Conservation (phyloP, 1,140 invertebrate genomes). For the Forficula auricularia region DNA sequence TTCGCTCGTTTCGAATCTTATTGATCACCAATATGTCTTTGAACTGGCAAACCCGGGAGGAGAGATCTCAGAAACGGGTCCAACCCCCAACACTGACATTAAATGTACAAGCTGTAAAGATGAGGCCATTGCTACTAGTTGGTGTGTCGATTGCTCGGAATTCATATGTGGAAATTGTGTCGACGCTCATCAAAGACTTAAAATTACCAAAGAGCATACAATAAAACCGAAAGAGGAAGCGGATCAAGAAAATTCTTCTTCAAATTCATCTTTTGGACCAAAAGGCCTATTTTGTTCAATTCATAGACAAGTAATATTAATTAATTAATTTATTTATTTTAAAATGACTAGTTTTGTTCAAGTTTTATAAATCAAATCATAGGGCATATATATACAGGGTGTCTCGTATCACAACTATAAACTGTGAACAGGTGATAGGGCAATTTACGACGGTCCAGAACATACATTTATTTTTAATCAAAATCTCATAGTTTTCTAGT, state of each 20-base stretch:
- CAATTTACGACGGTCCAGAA: too few relatives aligned
- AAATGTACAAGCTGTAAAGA: constrained; percentile 72
- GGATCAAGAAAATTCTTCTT: constrained; percentile 33
- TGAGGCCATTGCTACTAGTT: constrained; percentile 58
- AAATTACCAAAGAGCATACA: constrained; percentile 82
- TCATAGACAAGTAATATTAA: constrained; percentile 42
- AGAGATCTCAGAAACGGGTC: constrained; percentile 23
- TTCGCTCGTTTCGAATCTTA: constrained; percentile 40
- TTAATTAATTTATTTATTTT: constrained; percentile 1
- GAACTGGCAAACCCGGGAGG: constrained; percentile 26
- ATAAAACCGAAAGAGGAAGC: constrained; percentile 71
- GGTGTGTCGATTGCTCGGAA: constrained; percentile 75
- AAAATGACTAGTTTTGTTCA: constrained; percentile 1
- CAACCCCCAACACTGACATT: constrained; percentile 32
- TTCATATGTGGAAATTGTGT: constrained; percentile 83
- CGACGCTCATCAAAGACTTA: constrained; percentile 52
- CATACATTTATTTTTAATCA: too few relatives aligned
- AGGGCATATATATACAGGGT: too few relatives aligned
- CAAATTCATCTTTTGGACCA: constrained; percentile 28
- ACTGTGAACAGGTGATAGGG: too few relatives aligned
- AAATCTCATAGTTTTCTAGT: too few relatives aligned
- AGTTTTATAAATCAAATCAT: background rate
- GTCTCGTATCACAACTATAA: too few relatives aligned
- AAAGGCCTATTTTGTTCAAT: constrained; percentile 49
- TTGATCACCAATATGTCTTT: constrained; percentile 58